Base-by-base conservation (phyloP, 2,888 invertebrate genomes). In the Brachynemurus nebulosus region DNA sequence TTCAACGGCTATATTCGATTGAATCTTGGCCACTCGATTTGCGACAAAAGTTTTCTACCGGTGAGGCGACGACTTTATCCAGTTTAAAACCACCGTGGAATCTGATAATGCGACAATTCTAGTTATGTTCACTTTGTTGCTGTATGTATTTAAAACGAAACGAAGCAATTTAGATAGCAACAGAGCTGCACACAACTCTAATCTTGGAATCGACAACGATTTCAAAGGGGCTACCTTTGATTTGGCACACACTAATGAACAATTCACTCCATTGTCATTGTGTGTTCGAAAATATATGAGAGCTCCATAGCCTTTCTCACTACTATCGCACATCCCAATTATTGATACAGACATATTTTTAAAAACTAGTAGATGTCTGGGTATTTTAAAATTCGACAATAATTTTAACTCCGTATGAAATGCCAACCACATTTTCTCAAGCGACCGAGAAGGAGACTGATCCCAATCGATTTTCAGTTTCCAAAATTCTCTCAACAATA, bases 121-220 rank as follows among this genome's bases (percentile, higher is more conserved):
- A 12, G 17, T 36, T 36, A 36, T 36, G 16, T 7, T 33, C 7
- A n/a, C 17, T 33, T 37, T 36, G n/a, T 14, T 14, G 7, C 11
- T 6, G 2, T 23, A 40, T 9, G 30, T 25, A 17, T 25, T 18
- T 18, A 37, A 35, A 12, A 12, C 5, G 36, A 48, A 11, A n/a
- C n/a, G 19, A 25, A 17, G 23, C 7, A 45, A 16, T 19, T 47
- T 30, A 11, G 49, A 12, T 18, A 51, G 16, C 5, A 52, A 27
- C 3, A 46, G 27, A 25, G 50, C 48, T 6, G 48, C 49, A 17
- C 48, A 49, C 8, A 52, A 39, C 18, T 51, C 50, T 17, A 50
- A 36, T 7, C 51, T 43, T 9, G 51, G 44, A 5, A 51, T 4
- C 3, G 50, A 47, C 17, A 51, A 38, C 6, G n/a, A 20, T 43